Evolutionary conservation across 2,888 invertebrate species (phyloP).

Genomic region (Zhengitettix transpicula): DNA sequence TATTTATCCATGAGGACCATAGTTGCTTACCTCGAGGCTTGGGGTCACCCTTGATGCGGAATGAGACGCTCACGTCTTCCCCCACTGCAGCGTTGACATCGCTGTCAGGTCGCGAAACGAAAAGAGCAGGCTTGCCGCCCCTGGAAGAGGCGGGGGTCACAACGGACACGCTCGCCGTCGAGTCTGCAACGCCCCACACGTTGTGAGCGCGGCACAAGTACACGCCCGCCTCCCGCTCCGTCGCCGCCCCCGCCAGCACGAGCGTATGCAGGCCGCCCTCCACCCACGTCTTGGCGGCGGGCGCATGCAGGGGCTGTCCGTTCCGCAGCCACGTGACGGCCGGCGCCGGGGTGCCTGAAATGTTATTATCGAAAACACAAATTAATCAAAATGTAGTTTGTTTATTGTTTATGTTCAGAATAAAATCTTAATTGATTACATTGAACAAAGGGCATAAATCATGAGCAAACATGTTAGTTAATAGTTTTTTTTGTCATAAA

Average conservation of each 20-base stretch:
- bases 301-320: slow-evolving; percentile 29
- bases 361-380: too few species aligned
- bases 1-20: neutral
- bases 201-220: slow-evolving; percentile 44
- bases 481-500: too few species aligned
- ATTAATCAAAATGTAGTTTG: too few species aligned
- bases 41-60: slow-evolving; percentile 66
- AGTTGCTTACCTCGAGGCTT: slow-evolving; percentile 56
- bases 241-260: slow-evolving; percentile 16
- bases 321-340: slow-evolving; percentile 63
- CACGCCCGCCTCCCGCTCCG: slow-evolving; percentile 19
- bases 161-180: slow-evolving; percentile 47
- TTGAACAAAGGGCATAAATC: too few species aligned
- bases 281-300: slow-evolving; percentile 53
- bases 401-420: too few species aligned
- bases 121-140: slow-evolving; percentile 60
- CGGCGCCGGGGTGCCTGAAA: slow-evolving; percentile 34
- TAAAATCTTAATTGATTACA: too few species aligned
- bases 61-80: slow-evolving; percentile 69
- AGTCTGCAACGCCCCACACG: slow-evolving; percentile 53
- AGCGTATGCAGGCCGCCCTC: slow-evolving; percentile 56
- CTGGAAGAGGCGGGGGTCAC: slow-evolving; percentile 30
- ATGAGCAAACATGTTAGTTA: too few species aligned
- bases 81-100: slow-evolving; percentile 57
- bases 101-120: slow-evolving; percentile 61